Evolutionary conservation across 2,797 vertebrate species (phyloP).

Genomic region (Carapus acus): DNA sequence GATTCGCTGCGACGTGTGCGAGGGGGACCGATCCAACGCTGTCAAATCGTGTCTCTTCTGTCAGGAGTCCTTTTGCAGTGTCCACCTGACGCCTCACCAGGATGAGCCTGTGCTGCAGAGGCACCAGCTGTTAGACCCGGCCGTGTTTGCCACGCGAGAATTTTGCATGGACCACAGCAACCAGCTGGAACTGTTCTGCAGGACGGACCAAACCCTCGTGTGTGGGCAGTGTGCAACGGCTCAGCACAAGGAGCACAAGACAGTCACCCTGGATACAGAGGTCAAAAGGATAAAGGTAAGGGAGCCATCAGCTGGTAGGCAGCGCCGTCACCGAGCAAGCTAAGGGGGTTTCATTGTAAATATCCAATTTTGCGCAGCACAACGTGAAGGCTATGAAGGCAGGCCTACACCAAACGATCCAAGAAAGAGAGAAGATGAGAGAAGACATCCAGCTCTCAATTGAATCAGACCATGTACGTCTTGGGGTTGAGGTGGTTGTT

Average conservation of each 20-base stretch:
- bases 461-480: conserved; percentile 45
- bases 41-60: conserved; percentile 57
- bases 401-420: conserved; percentile 42
- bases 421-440: conserved; percentile 32
- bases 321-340: too few relatives aligned
- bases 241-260: conserved; percentile 41
- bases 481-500: too few relatives aligned
- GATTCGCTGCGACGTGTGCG: conserved; percentile 54
- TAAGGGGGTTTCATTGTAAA: too few relatives aligned
- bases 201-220: conserved; percentile 40
- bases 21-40: not conserved
- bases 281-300: conserved; percentile 53
- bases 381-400: conserved; percentile 25
- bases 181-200: conserved; percentile 58
- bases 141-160: conserved; percentile 31
- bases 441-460: conserved; percentile 38
- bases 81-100: conserved; percentile 43
- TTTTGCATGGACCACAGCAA: conserved; percentile 52
- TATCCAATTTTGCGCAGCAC: conserved; percentile 23
- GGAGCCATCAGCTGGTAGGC: too few relatives aligned
- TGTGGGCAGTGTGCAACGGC: conserved; percentile 40
- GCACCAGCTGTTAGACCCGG: conserved; percentile 53
- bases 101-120: conserved; percentile 30
- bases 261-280: conserved; percentile 37
- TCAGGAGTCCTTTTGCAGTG: conserved; percentile 53